phyloP scores from a whole-genome alignment of 2,888 invertebrate species.

The Ophraella communa region DNA sequence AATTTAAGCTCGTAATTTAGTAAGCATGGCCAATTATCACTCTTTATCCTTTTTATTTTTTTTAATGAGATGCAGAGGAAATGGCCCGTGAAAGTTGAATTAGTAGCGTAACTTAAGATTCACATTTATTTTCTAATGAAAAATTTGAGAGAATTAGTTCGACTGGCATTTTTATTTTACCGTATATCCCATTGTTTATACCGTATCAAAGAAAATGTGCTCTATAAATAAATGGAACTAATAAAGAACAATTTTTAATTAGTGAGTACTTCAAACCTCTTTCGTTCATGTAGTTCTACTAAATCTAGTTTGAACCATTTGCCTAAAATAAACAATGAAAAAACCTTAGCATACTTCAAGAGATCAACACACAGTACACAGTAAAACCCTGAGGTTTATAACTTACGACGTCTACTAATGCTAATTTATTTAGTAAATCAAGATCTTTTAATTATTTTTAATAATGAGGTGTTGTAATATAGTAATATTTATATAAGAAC shows the following conservation, averaged over 20 bases:
- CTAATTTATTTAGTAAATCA: too few relatives aligned
- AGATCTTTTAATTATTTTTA: too few relatives aligned
- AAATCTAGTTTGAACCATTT: too few relatives aligned
- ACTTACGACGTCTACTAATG: too few relatives aligned
- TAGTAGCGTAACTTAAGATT: slow-evolving; percentile 23
- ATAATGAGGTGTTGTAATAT: too few relatives aligned
- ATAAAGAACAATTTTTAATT: not conserved
- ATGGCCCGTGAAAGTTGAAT: slow-evolving; percentile 23
- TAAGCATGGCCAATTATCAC: slow-evolving; percentile 30
- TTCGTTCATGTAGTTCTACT: too few relatives aligned
- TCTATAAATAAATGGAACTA: not conserved
- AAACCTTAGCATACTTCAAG: too few relatives aligned
- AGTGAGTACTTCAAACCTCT: too few relatives aligned
- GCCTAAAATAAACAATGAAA: too few relatives aligned
- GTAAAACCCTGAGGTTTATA: too few relatives aligned
- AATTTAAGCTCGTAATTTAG: slow-evolving; percentile 25
- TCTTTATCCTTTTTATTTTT: slow-evolving; percentile 25
- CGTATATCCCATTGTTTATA: slow-evolving; percentile 2
- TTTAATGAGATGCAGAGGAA: slow-evolving; percentile 23
- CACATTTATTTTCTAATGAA: slow-evolving; percentile 16
- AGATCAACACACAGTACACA: too few relatives aligned
- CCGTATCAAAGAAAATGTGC: not conserved
- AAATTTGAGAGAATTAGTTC: slow-evolving; percentile 18
- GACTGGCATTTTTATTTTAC: slow-evolving; percentile 16
- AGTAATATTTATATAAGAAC: too few relatives aligned